Percentiles rank a stretch among this genome's conserved stretches.
phyloP scores from a whole-genome alignment of 2,888 invertebrate species.

The Melolontha melolontha region DNA sequence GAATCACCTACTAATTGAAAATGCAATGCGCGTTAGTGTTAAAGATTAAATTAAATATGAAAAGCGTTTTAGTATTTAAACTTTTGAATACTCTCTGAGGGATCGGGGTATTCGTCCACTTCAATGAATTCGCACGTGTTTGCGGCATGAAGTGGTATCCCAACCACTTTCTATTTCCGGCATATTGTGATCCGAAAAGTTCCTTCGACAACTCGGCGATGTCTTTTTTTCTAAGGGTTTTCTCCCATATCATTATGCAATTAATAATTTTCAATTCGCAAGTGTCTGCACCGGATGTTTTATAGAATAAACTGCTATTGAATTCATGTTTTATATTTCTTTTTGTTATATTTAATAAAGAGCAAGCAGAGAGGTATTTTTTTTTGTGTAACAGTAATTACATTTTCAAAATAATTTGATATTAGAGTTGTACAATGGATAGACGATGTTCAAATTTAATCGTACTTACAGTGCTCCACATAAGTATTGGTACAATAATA shows the following conservation, averaged over 20 bases:
- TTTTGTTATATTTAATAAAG: background rate
- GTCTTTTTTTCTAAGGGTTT: constrained; percentile 30
- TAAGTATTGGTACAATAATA: too few relatives aligned
- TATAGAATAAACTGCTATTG: constrained; percentile 4
- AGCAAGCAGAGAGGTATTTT: background rate
- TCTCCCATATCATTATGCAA: constrained; percentile 12
- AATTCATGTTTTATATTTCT: background rate
- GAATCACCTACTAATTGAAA: too few relatives aligned
- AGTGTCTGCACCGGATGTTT: constrained; percentile 15
- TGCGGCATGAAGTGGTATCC: constrained; percentile 60
- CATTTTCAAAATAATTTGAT: too few relatives aligned
- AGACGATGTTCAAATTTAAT: too few relatives aligned
- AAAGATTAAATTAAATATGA: too few relatives aligned
- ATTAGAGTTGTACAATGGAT: too few relatives aligned
- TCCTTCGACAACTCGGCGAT: constrained; percentile 46
- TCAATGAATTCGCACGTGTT: constrained; percentile 53
- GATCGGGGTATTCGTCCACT: background rate
- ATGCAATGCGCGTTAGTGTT: too few relatives aligned
- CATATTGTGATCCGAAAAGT: constrained; percentile 56
- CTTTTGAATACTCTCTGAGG: background rate
- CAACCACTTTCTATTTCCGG: constrained; percentile 59
- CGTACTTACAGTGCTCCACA: too few relatives aligned
- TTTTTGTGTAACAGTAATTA: constrained; percentile 2
- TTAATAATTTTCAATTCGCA: constrained; percentile 4
- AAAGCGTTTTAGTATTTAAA: background rate